Conservation (phyloP, 2,113 vertebrate genomes). For the Mixornis gularis region DNA sequence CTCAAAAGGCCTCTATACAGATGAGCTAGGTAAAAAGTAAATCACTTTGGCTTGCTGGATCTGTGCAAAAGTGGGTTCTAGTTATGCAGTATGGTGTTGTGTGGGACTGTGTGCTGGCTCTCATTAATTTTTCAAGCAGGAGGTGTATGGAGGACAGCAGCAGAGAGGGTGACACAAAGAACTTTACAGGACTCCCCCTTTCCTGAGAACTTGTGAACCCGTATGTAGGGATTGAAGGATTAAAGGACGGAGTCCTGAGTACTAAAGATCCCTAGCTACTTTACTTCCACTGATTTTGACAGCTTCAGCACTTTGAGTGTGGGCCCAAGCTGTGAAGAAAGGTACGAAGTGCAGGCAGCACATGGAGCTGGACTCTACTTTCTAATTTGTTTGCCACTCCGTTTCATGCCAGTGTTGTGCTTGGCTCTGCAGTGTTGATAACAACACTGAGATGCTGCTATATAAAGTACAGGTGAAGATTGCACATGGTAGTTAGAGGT, state of each 20-base stretch:
- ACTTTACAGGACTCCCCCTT: neutral
- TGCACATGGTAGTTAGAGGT: neutral
- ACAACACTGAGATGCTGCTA: neutral
- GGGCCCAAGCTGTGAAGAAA: neutral
- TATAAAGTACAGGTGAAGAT: neutral
- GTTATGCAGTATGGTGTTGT: neutral
- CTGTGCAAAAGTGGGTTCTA: neutral
- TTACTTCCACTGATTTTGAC: neutral
- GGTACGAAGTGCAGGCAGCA: neutral
- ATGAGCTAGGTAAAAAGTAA: neutral
- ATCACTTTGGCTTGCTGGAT: neutral
- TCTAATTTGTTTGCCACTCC: fast-evolving
- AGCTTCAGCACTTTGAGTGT: neutral
- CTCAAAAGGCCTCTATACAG: neutral
- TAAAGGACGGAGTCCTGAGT: neutral
- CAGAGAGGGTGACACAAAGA: neutral
- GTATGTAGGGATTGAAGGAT: neutral
- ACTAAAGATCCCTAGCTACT: neutral
- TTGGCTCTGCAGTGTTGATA: neutral
- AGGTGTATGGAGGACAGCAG: neutral
- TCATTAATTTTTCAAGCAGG: neutral
- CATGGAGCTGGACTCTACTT: neutral
- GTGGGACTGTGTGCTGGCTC: neutral
- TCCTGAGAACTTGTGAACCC: neutral
- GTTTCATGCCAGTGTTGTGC: neutral